phyloP scores from a whole-genome alignment of 2,888 invertebrate species.

The Pasiphila rectangulata region DNA sequence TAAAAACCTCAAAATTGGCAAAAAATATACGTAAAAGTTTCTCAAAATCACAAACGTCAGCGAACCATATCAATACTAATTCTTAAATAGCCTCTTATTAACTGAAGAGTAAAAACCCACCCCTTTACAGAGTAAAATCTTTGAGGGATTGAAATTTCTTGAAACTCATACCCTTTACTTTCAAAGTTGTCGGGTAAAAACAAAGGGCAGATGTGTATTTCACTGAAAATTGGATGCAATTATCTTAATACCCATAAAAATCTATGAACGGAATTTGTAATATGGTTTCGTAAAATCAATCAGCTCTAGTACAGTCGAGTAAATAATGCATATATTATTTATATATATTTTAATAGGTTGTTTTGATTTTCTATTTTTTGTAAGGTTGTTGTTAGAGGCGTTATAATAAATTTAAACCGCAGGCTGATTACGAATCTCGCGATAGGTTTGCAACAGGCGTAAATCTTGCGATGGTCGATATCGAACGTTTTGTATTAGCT shows the following conservation, averaged over 20 bases:
- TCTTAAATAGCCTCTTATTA: not conserved
- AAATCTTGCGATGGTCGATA: no score
- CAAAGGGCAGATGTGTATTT: not conserved
- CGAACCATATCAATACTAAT: not conserved
- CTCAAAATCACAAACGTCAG: constrained; percentile 1
- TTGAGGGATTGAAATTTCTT: constrained; percentile 2
- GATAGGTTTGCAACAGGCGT: no score
- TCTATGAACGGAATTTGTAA: not conserved
- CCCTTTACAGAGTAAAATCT: constrained; percentile 8
- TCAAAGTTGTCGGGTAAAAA: not conserved
- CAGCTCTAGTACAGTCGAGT: not conserved
- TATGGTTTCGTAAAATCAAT: not conserved
- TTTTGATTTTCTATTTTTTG: not conserved
- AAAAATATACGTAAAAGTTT: not conserved
- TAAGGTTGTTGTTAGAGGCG: no score
- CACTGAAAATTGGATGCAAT: not conserved
- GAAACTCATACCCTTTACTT: not conserved
- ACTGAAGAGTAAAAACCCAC: not conserved
- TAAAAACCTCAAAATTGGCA: not conserved
- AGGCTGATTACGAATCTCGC: no score
- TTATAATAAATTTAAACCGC: no score
- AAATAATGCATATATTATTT: not conserved
- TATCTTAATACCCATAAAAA: not conserved
- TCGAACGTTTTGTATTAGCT: no score
- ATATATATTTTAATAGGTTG: not conserved